Conservation (phyloP, 2,113 vertebrate species). For the Anarhynchus alexandrinus region DNA sequence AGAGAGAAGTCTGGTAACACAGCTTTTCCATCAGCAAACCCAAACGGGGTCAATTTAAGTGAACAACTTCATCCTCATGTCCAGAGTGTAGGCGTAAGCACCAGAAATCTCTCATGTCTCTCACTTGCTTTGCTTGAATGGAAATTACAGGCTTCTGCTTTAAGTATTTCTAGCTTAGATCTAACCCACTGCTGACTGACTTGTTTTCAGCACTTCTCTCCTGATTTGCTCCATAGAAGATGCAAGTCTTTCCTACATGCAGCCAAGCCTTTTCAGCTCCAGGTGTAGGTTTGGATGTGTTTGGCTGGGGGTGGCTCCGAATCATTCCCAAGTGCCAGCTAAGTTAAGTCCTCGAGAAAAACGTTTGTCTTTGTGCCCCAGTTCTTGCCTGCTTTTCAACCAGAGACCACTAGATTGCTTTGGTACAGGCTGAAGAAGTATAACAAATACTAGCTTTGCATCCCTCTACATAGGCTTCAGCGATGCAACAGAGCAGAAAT, state of each 20-base stretch:
- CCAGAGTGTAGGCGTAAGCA: neutral
- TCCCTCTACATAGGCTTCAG: neutral
- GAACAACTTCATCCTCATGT: neutral
- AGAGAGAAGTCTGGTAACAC: neutral
- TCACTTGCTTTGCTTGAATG: neutral
- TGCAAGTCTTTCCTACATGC: neutral
- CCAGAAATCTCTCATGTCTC: neutral
- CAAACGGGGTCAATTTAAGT: neutral
- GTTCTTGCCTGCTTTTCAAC: neutral
- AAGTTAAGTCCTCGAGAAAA: neutral
- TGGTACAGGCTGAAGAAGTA: neutral
- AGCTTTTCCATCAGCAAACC: neutral
- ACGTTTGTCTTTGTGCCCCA: neutral
- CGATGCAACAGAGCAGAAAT: neutral
- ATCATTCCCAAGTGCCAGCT: neutral
- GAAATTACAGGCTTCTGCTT: neutral
- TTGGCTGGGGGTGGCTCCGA: neutral
- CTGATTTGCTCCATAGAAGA: neutral
- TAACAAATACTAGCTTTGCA: neutral
- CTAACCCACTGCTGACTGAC: neutral
- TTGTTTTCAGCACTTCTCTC: neutral
- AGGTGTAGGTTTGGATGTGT: neutral
- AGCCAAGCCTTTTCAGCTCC: neutral
- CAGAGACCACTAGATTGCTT: neutral
- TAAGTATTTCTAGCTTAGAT: neutral